Base-by-base conservation (phyloP, 2,888 invertebrate species). In the Fragum whitleyi region DNA sequence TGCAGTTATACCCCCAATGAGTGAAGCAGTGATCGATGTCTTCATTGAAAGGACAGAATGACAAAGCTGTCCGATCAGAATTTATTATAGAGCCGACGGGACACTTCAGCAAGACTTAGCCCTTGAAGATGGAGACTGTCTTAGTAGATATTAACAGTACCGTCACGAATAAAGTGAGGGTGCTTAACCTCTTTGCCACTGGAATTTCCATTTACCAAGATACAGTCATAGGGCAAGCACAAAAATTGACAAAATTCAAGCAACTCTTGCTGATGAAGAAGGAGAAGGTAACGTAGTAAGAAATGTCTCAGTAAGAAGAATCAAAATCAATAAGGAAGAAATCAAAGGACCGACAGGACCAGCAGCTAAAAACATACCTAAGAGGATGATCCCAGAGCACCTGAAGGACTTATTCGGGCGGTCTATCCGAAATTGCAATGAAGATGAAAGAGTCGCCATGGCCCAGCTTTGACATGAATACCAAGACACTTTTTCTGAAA, bases 1-100 rank as follows among this genome's bases (percentile, higher is more conserved):
- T 26, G 28, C 28, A n/a, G 21, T 39, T 11, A 74, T 74, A 28
- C 74, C 55, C 5, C 53, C 55, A 1, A 28, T 39, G 19, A 19
- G 42, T 14, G 68, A 74, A 32, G 28, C 21, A 3, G 32, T 74
- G 1, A 55, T 74, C 2, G 74, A 74, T 23, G 74, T 74, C 23
- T 36, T 14, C 61, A 28, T 59, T 9, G 36, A 32, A 1, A 57
- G 32, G 23, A 6, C 14, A 26, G 57, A n/a, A n/a, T n/a, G n/a
- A n/a, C n/a, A n/a, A n/a, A n/a, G n/a, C n/a, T 36, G 21, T 6
- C 6, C 16, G 62, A 55, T 32, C 55, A 32, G 57, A 55, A 7
- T 53, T 67, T 26, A 21, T 74, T 9, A 67, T 74, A 14, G 74
- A 74, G 28, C 55, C 55, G 19, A 57, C 67, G 21, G 68, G 55